Conservation (phyloP, 2,888 invertebrate genomes). For the Pemphredon lugubris region DNA sequence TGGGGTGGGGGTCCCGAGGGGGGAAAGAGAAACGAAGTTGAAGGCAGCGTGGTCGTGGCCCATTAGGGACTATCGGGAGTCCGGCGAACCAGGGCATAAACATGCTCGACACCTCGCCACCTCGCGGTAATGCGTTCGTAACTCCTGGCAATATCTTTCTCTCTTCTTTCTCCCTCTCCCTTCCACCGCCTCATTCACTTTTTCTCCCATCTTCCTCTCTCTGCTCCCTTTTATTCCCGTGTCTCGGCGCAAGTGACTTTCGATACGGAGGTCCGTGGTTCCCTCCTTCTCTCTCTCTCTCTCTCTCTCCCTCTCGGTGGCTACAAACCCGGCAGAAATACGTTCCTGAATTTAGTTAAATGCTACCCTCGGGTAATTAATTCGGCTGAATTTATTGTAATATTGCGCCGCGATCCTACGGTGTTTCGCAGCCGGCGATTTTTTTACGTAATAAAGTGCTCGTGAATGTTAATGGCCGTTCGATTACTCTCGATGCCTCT, state of each 20-base stretch:
- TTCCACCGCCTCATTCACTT: slow-evolving; percentile 22
- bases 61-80: slow-evolving; percentile 76
- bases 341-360: slow-evolving; percentile 47
- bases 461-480: slow-evolving; percentile 32
- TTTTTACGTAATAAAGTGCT: slow-evolving; percentile 45
- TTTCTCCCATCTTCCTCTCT: slow-evolving; percentile 4
- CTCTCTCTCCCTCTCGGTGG: neutral
- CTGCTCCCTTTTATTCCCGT: slow-evolving; percentile 25
- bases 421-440: slow-evolving; percentile 32
- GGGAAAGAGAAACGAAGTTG: slow-evolving; percentile 27
- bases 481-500: neutral
- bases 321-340: slow-evolving; percentile 15
- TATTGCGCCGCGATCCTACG: slow-evolving; percentile 37
- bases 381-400: slow-evolving; percentile 50
- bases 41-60: slow-evolving; percentile 69
- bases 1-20: slow-evolving; percentile 2
- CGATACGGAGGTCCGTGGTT: slow-evolving; percentile 33
- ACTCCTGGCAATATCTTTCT: slow-evolving; percentile 71
- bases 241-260: slow-evolving; percentile 21
- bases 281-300: slow-evolving; percentile 7
- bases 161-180: slow-evolving; percentile 19
- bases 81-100: slow-evolving; percentile 74
- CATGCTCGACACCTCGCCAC: slow-evolving; percentile 75
- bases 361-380: slow-evolving; percentile 47
- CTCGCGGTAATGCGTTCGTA: slow-evolving; percentile 76